Base-by-base conservation (phyloP, 1,140 invertebrate species). In the Pseudomyrmex cubaensis region DNA sequence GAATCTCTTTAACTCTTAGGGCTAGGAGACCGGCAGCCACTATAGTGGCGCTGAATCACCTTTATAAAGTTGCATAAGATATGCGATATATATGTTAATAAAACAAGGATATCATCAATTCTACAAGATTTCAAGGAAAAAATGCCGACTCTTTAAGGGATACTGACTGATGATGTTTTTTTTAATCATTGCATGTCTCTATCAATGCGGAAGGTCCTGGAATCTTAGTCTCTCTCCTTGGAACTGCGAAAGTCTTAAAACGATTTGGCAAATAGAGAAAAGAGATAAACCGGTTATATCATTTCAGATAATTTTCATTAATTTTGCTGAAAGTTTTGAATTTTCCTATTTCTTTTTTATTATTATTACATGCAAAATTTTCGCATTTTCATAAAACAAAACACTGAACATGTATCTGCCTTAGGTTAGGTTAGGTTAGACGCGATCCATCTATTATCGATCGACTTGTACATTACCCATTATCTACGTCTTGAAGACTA, bases 391-490 rank as follows among this genome's bases (percentile, higher is more conserved):
- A 35, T 7, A 4, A 35, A 35, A 35, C 3, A 35, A 35, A 35
- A 7, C 35, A 35, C 35, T 35, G 35, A 35, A 35, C 35, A 35
- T 7, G 35, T 35, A 5, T 59, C 48, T 15, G 3, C 20, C 8
- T 61, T 25, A n/a, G 59, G 20, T 20, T 4, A 75, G 15, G n/a
- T 61, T 25, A n/a, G 59, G 15, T 20, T 4, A 75, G 15, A 35
- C 17, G 13, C 4, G 13, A 15, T 22, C 25, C 7, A 61, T 9
- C 35, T 15, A 52, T n/a, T 50, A 75, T 63, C 20, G 15, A 52
- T 75, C 73, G 46, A 59, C 10, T 75, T 75, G 63, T 63, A 20
- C 59, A 75, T 75, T 75, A 52, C 20, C 13, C 15, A 50, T 73
- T 20, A 73, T 57, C 70, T 57, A 46, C 3, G 20, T 20, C 50